Evolutionary conservation across 2,113 vertebrate genomes (phyloP).

Genomic region (Psammodynastes pulverulentus): DNA sequence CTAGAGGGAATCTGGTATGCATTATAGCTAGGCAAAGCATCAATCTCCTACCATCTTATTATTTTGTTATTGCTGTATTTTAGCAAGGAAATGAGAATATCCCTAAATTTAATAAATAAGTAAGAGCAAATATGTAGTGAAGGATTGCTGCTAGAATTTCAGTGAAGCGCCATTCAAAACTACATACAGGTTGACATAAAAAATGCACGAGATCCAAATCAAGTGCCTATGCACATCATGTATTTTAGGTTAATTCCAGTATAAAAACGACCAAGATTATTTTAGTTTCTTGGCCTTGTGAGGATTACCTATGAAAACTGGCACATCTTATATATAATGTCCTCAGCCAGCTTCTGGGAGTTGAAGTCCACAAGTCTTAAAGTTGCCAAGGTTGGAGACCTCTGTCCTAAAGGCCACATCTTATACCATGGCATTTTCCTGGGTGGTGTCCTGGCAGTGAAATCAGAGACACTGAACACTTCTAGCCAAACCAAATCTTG

Average conservation of each 20-base stretch:
- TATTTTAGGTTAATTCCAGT: constrained; percentile 22
- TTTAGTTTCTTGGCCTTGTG: constrained; percentile 32
- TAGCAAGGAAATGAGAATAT: constrained; percentile 10
- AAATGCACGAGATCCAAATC: constrained; percentile 16
- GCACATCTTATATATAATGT: too few relatives aligned
- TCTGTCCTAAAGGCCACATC: constrained; percentile 33
- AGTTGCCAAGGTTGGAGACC: too few relatives aligned
- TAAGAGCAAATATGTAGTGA: background rate
- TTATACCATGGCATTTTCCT: constrained; percentile 21
- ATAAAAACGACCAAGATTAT: constrained; percentile 16
- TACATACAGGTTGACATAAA: constrained; percentile 11
- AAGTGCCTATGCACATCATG: constrained; percentile 9
- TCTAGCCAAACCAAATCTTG: constrained; percentile 1
- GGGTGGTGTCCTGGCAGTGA: constrained; percentile 49
- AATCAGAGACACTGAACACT: constrained; percentile 8
- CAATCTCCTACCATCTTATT: background rate
- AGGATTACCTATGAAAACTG: constrained; percentile 46
- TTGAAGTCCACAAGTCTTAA: too few relatives aligned
- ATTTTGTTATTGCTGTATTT: constrained; percentile 1
- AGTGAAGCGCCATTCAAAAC: background rate
- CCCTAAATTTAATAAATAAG: background rate
- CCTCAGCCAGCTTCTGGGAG: too few relatives aligned
- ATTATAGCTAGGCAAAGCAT: background rate
- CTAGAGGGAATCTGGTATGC: background rate
- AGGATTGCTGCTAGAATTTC: background rate